These are phyloP conservation scores for Furnarius figulus DNA, from an alignment of 2,113 vertebrate genomes.

Conservation along the genomic window DNA sequence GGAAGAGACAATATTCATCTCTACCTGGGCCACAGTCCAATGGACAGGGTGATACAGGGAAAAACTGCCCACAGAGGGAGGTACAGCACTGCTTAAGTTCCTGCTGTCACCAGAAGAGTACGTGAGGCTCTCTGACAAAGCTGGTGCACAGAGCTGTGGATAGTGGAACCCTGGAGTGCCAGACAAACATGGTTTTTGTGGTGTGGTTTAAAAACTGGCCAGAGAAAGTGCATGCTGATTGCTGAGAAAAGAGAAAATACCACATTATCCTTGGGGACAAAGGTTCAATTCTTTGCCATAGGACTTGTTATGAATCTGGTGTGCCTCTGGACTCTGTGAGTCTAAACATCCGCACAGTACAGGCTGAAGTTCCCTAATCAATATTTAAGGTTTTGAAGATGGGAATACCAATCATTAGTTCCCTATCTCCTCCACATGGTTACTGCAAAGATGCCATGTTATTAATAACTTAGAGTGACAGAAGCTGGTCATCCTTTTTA, in stretches of 20 bases:
- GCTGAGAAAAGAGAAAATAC: background rate
- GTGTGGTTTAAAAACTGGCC: background rate
- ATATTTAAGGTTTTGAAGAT: background rate
- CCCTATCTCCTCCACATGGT: background rate
- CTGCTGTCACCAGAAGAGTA: background rate
- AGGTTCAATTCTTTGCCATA: background rate
- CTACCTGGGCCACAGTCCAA: background rate
- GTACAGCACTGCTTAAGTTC: background rate
- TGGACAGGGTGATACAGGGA: background rate
- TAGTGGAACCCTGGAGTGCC: background rate
- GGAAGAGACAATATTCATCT: background rate
- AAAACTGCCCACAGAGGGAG: background rate
- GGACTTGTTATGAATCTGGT: background rate
- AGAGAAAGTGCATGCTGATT: background rate
- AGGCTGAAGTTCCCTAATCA: background rate
- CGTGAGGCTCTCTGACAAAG: background rate
- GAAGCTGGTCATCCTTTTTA: background rate
- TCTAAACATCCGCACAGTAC: background rate
- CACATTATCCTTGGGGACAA: fast-evolving
- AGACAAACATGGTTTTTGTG: background rate
- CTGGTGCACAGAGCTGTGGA: background rate
- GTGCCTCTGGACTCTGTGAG: background rate
- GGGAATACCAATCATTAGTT: background rate
- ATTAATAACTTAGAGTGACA: background rate
- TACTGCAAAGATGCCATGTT: background rate